Base-by-base conservation (phyloP, 37 sponge, comb jelly and placozoan species). In the Ianthella basta region DNA sequence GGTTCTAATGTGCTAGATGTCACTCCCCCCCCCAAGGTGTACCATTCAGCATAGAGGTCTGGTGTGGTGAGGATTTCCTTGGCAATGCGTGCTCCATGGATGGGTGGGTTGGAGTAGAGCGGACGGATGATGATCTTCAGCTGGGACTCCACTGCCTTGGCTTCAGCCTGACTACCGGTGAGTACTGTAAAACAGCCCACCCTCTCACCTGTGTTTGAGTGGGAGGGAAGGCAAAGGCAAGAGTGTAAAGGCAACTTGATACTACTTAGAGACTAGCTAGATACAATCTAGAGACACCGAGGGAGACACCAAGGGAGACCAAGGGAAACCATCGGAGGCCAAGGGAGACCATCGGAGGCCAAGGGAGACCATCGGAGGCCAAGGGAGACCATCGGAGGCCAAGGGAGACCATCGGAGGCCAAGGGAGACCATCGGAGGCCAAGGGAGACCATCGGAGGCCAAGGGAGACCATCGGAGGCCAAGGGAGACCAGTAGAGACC, bases 91-190 rank as follows among this genome's bases (percentile, higher is more conserved):
- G 95, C 97, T 19, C 97, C 99, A 34, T 92, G 40, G 67, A 92
- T 91, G 59, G 99, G 95, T 15, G 99, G 99, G 84, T 94, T 96
- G 89, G 99, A 96, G 90, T 94, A 98, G 81, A 94, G 69, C 8
- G 99, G 95, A 39, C 99, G 83, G 34, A 96, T 87, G 59, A 98
- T 86, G 64, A 96, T 94, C 92, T 94, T 92, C 66, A 98, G 69
- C 85, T 98, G 99, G 24, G 97, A 96, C 81, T 98, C 97, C 27
- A 98, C 86, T 1, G 88, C 87, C 55, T 88, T 88, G 50, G 82
- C 91, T 77, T 94, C 93, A 25, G 85, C 82, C 20, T 83, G 83
- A 84, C 53, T 80, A 40, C 33, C 80, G 29, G 84, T 82, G 29
- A 96, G 44, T 1, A 96, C 64, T 0, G 91, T 92, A 60, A 94